Evolutionary conservation across 2,888 invertebrate genomes (phyloP), one percentile per base, ranked within the genome.

Genomic region (Pristionchus maxplancki): DNA sequence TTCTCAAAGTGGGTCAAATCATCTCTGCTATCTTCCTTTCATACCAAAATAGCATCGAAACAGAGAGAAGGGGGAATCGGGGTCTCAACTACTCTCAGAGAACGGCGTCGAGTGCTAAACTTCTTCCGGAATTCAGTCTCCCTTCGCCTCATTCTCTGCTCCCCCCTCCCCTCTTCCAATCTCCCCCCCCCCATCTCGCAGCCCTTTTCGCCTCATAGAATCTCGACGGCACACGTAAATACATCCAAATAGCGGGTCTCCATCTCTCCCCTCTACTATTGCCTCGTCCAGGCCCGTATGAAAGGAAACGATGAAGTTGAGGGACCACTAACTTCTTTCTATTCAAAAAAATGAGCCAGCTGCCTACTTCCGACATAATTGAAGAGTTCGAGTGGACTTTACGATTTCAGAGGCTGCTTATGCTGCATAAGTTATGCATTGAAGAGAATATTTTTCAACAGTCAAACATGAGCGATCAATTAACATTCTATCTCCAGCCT

Each of bases 201-300:
- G 74, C 40, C 74, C 74, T 74, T 40, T 74, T 74, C 74, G 74
- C 74, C 74, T 74, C 74, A 74, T 74, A 24, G 40, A 74, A 74
- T 74, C 74, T 74, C 40, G 28, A 67, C 58, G 40, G 74, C 74
- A 40, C 74, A 74, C 74, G 74, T 74, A 74, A 74, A 74, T 74
- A 40, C 74, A 74, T 74, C 40, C 74, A 67, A 67, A 67, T 67
- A 67, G 64, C 58, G 64, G 64, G 64, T 34, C 64, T 34, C 31
- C 28, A 11, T 62, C 50, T 50, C 50, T 50, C 50, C 15, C 64
- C 31, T 67, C 31, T 34, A 58, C 58, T 58, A 58, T 58, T 58
- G 58, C 58, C 24, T 58, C 58, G 20, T n/a, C n/a, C 58, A 58
- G 24, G n/a, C 58, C 58, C 64, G 34, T 1, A 34, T 67, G 34